Conservation (phyloP, 1,140 invertebrate genomes). For the Heliconius hewitsoni region DNA sequence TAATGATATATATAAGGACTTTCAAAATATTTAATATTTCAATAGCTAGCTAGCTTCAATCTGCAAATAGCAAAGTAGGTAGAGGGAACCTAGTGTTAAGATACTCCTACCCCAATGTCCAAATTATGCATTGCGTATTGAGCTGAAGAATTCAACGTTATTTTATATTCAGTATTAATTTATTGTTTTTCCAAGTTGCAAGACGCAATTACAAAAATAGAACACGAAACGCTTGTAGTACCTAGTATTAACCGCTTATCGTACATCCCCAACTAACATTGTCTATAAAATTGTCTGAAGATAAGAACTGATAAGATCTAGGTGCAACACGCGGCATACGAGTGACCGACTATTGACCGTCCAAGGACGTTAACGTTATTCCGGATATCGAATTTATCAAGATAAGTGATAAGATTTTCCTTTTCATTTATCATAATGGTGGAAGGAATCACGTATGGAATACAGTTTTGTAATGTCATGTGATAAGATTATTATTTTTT, state of each 20-base stretch:
- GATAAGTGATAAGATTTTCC: neutral
- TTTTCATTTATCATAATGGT: neutral
- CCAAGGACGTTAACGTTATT: conserved; percentile 32
- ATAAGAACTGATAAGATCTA: conserved; percentile 45
- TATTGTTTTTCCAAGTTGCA: neutral
- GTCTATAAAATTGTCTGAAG: conserved; percentile 51
- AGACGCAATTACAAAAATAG: conserved; percentile 20
- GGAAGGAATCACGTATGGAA: neutral
- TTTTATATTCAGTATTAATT: neutral
- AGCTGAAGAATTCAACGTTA: no score
- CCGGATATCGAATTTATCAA: neutral
- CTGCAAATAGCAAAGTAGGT: no score
- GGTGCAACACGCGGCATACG: conserved; percentile 42
- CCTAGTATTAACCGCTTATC: conserved; percentile 2
- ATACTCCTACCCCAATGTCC: no score
- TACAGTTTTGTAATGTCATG: neutral
- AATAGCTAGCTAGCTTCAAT: no score
- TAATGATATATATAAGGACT: no score
- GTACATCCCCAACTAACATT: conserved; percentile 39
- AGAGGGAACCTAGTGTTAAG: no score
- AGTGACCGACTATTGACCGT: conserved; percentile 38
- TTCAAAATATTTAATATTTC: no score
- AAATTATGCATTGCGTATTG: no score
- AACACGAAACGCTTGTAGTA: neutral
- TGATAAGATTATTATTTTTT: neutral